Conservation (phyloP, 92 coral and sea anemone genomes). For the Zoanthus solanderi region DNA sequence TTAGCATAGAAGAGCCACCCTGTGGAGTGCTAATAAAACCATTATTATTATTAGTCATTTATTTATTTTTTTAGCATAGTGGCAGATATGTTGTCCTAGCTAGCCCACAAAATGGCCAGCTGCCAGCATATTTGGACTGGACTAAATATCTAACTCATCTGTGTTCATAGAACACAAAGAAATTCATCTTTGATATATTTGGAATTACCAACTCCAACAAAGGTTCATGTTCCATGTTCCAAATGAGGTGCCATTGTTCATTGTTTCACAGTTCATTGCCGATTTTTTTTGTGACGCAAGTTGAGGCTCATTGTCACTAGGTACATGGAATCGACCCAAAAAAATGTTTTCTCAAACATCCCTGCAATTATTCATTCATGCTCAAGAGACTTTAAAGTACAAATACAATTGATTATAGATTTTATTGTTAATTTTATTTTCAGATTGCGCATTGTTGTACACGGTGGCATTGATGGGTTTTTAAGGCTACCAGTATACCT, state of each 20-base stretch:
- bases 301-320: background rate
- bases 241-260: background rate
- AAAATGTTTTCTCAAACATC: background rate
- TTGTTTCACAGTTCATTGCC: background rate
- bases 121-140: background rate
- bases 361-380: background rate
- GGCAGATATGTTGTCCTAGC: background rate
- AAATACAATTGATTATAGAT: too few species aligned
- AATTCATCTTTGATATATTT: background rate
- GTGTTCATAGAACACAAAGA: background rate
- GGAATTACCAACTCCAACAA: background rate
- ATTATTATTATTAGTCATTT: too few species aligned
- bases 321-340: background rate
- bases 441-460: constrained; percentile 7
- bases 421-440: background rate
- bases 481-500: background rate
- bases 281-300: background rate
- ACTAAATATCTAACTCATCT: background rate
- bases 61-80: too few species aligned
- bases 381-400: background rate
- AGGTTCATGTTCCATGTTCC: background rate
- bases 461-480: constrained; percentile 16
- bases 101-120: background rate
- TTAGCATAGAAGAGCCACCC: too few species aligned
- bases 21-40: too few species aligned